Evolutionary conservation across 2,797 vertebrate species (phyloP).

Genomic region (Semaprochilodus insignis): DNA sequence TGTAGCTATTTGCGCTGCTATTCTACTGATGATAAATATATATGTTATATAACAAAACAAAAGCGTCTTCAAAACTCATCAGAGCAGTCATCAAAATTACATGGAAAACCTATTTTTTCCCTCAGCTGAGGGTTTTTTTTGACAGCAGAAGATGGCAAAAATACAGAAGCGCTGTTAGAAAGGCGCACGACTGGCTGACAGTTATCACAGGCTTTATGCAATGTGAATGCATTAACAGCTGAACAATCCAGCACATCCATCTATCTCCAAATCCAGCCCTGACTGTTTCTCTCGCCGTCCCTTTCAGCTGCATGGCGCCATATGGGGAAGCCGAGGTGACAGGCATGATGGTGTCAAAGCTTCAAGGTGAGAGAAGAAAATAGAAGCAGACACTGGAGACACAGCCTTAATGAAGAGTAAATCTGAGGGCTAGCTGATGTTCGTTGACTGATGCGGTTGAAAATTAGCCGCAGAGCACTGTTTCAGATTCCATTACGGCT

Average conservation of each 20-base stretch:
- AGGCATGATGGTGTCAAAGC: slow-evolving; percentile 40
- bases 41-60: no score
- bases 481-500: not conserved
- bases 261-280: not conserved
- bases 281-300: not conserved
- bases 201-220: not conserved
- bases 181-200: not conserved
- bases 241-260: not conserved
- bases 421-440: slow-evolving; percentile 8
- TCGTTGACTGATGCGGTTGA: not conserved
- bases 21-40: no score
- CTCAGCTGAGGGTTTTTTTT: not conserved
- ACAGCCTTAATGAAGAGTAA: slow-evolving; percentile 40
- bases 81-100: no score
- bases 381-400: slow-evolving; percentile 45
- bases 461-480: not conserved
- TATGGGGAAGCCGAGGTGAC: slow-evolving; percentile 32
- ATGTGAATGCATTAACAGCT: not conserved
- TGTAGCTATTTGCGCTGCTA: no score
- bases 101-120: no score
- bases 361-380: slow-evolving; percentile 49
- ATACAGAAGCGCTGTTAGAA: not conserved
- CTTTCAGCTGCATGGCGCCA: slow-evolving; percentile 29
- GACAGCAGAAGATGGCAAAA: not conserved
- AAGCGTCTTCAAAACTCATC: not conserved